These are phyloP conservation scores for Heliothis subflexa DNA, from an alignment of 1,140 invertebrate species.

Conservation along the genomic window DNA sequence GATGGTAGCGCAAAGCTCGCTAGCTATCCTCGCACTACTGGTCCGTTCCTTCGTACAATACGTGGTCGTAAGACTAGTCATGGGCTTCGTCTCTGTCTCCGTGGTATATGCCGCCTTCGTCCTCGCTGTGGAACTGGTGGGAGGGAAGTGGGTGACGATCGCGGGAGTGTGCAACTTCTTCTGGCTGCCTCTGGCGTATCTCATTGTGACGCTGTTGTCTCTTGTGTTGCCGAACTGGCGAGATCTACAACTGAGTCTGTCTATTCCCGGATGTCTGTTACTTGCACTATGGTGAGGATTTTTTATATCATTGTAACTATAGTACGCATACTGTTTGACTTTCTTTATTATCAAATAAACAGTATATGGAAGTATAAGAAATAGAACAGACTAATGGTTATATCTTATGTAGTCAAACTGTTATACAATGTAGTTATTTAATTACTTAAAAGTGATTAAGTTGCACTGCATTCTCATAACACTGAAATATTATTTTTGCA, in stretches of 20 bases:
- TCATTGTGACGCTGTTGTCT: conserved; percentile 90
- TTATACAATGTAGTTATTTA: no score
- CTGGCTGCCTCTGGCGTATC: conserved; percentile 90
- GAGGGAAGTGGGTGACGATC: conserved; percentile 91
- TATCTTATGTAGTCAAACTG: no score
- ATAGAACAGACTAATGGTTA: no score
- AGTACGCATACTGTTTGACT: no score
- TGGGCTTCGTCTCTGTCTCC: conserved; percentile 90
- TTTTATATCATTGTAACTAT: conserved; percentile 36
- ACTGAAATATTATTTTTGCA: conserved; percentile 60
- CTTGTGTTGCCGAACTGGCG: conserved; percentile 91
- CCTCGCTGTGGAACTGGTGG: conserved; percentile 90
- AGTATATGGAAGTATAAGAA: no score
- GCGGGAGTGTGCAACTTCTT: conserved; percentile 91
- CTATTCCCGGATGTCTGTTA: conserved; percentile 89
- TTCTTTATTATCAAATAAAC: no score
- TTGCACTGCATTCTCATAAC: no score
- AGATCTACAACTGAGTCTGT: conserved; percentile 90
- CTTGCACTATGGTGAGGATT: conserved; percentile 88
- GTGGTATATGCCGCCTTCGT: conserved; percentile 91
- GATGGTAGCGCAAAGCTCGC: conserved; percentile 89
- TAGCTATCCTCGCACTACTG: conserved; percentile 88
- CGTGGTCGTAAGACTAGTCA: conserved; percentile 87
- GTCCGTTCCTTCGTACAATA: conserved; percentile 89
- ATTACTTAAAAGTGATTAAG: no score